Evolutionary conservation across 2,888 invertebrate genomes (phyloP).

Genomic region (Thalpophila matura): DNA sequence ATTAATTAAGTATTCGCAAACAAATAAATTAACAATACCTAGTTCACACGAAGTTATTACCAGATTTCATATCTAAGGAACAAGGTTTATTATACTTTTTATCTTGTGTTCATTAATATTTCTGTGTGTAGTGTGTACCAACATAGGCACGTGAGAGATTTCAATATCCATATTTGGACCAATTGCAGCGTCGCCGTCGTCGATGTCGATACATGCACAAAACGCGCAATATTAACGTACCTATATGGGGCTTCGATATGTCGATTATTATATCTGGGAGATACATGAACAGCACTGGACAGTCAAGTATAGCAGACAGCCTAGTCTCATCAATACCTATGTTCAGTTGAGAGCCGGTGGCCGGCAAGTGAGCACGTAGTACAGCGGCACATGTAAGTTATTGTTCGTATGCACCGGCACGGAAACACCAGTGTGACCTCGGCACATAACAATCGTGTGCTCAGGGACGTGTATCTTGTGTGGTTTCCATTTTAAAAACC

Average conservation of each 20-base stretch:
- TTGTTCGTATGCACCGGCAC: constrained; percentile 59
- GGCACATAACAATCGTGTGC: constrained; percentile 34
- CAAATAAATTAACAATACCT: neutral
- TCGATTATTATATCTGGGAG: constrained; percentile 11
- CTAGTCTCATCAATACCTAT: constrained; percentile 33
- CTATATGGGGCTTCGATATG: constrained; percentile 18
- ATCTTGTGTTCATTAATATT: neutral
- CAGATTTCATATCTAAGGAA: neutral
- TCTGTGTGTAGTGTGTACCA: neutral
- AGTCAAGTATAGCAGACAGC: constrained; percentile 31
- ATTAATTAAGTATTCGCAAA: too few relatives aligned
- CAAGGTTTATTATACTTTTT: neutral
- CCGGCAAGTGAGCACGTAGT: constrained; percentile 67
- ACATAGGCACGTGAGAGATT: constrained; percentile 1
- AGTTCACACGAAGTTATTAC: neutral
- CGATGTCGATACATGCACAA: neutral
- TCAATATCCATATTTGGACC: constrained; percentile 16
- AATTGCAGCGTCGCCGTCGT: constrained; percentile 1
- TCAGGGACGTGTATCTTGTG: constrained; percentile 48
- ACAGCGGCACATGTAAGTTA: constrained; percentile 71
- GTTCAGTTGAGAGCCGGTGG: constrained; percentile 68
- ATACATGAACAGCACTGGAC: constrained; percentile 56
- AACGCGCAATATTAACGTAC: constrained; percentile 1
- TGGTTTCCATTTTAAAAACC: constrained; percentile 36
- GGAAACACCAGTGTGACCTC: constrained; percentile 58